Evolutionary conservation across 2,797 vertebrate species (phyloP), one percentile per base, ranked within the genome.

Genomic region (Argentina silus): DNA sequence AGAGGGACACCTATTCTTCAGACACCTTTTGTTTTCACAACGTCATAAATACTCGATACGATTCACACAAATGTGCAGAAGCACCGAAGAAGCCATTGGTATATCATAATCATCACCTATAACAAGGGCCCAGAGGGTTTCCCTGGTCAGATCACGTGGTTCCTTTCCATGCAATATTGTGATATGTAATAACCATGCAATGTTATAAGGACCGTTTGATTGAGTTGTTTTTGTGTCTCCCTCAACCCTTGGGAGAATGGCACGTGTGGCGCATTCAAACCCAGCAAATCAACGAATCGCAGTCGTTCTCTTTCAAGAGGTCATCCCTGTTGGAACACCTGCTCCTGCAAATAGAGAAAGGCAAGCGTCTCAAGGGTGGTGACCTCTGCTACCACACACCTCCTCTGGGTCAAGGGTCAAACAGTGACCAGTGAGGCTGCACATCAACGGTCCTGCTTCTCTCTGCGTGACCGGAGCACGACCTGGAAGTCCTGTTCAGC

Each of bases 301-400:
- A 60, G 42, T 78, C 72, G 73, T 73, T 75, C 66, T 80, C 67
- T 74, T 56, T 79, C 70, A 56, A 70, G 68, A 62, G 75, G 77
- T 80, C 74, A 70, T 70, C 56, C 65, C 66, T 70, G 73, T 63
- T 72, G 64, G 74, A 82, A 76, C 84, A 84, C 82, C 86, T 86
- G 84, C 81, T 81, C 67, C 70, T 78, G 59, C 65, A 7, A 50
- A 63, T 70, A 63, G 63, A 47, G 69, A 23, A 78, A 81, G 63
- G 69, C 72, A 75, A 68, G 74, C 73, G 78, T 73, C 77, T 63
- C 23, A 11, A 48, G 69, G 78, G 80, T 71, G 75, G 57, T 62
- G 27, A 72, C 76, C 80, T 78, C 36, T 81, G 74, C 78, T 85
- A 70, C 70, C 44, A 79, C 71, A 74, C 72, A 81, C 75, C 80